phyloP scores from a whole-genome alignment of 2,113 vertebrate species.

The Thoracochromis brauschi region DNA sequence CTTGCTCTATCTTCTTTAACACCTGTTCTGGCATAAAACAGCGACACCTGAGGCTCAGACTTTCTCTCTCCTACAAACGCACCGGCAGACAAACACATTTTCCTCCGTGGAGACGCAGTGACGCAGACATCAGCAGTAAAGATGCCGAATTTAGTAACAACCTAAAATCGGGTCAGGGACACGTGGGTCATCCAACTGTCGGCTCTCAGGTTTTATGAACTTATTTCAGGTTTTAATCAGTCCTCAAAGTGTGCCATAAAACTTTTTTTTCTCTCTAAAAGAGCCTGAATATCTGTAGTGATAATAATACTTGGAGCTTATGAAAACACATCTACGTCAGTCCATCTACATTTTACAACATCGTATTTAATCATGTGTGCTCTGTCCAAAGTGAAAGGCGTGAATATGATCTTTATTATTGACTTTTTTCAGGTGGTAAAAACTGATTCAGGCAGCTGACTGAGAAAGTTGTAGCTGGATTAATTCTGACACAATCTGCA shows the following conservation, averaged over 20 bases:
- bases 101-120: neutral
- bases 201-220: neutral
- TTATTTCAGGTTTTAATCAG: neutral
- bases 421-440: neutral
- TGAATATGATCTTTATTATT: neutral
- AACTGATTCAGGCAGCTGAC: neutral
- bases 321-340: neutral
- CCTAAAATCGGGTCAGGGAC: neutral
- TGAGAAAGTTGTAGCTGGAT: neutral
- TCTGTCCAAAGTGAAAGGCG: neutral
- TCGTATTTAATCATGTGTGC: neutral
- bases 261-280: neutral
- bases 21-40: conserved; percentile 8
- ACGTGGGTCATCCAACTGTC: neutral
- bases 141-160: neutral
- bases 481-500: neutral
- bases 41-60: neutral
- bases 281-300: neutral
- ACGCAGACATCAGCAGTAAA: neutral
- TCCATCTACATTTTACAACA: neutral
- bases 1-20: neutral
- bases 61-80: neutral
- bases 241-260: neutral
- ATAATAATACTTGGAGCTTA: neutral
- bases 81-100: neutral